Evolutionary conservation across 2,113 vertebrate genomes (phyloP), one percentile per base, ranked within the genome.

Genomic region (Vanacampus margaritifer): DNA sequence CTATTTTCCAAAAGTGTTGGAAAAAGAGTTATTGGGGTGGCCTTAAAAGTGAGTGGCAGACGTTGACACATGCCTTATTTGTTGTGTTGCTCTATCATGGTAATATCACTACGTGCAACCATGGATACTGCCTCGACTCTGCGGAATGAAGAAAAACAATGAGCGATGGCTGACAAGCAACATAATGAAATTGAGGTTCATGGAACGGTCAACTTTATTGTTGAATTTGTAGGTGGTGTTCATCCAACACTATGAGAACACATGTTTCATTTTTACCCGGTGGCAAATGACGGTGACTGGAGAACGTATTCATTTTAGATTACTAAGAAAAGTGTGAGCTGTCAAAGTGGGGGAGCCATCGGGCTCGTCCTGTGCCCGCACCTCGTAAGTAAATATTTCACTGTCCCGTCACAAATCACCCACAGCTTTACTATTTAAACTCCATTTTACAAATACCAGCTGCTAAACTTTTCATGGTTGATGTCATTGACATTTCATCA

Each of bases 71-170:
- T 19, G 32, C n/a, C 56, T 13, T 37, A 8, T 62, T 68, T 1
- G 4, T 65, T 59, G 16, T 68, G n/a, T 64, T 16, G 59, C 60
- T 73, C 69, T 57, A 35, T 68, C 48, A 35, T 28, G 69, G 58
- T 64, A 64, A 81, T 71, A 12, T 41, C 64, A 62, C 32, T 57
- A 60, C 78, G 76, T 57, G 79, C 65, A 63, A 7, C 79, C 78
- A 86, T 68, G 84, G 83, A 69, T 70, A 46, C 78, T 9, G 32
- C 56, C 67, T 64, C 60, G 64, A 72, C 73, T 71, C 74, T 43
- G 56, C 58, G 84, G 85, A 89, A 87, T 85, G 85, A 82, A 35
- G 76, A 67, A 77, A 32, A 82, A 79, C 82, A 83, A 79, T 79
- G 74, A 79, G 76, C 51, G 68, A 41, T 68, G 41, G 60, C 65